These are phyloP conservation scores for Archips crataeganus DNA, from an alignment of 2,888 invertebrate species.

Conservation along the genomic window DNA sequence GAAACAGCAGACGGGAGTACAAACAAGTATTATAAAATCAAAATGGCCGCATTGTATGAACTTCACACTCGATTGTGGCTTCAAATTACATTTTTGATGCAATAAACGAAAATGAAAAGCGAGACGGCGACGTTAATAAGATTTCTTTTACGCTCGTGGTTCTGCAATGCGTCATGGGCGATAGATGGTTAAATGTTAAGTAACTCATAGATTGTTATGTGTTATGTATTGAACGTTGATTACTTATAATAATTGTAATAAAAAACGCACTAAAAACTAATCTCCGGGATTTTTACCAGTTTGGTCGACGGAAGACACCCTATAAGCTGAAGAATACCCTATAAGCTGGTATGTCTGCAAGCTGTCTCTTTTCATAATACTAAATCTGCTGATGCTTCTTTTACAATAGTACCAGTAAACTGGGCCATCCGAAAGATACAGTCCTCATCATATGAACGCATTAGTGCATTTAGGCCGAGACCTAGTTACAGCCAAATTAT, in stretches of 20 bases:
- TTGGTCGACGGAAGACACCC: no score
- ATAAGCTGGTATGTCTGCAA: no score
- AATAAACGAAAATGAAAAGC: conserved; percentile 4
- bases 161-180: background rate
- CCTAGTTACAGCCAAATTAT: conserved; percentile 50
- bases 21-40: background rate
- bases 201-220: background rate
- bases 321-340: no score
- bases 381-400: background rate
- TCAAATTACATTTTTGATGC: conserved; percentile 19
- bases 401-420: conserved; percentile 9
- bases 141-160: background rate
- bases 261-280: no score
- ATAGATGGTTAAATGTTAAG: background rate
- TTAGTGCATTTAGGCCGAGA: conserved; percentile 52
- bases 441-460: conserved; percentile 28
- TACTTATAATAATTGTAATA: background rate
- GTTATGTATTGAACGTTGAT: background rate
- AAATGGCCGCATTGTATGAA: conserved; percentile 24
- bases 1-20: background rate
- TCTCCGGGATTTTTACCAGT: no score
- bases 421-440: conserved; percentile 26
- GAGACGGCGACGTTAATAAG: background rate
- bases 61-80: conserved; percentile 36
- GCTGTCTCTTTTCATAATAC: background rate